These are phyloP conservation scores for Rhinopithecus roxellana DNA, from an alignment of 2,113 vertebrate genomes.

Conservation along the genomic window DNA sequence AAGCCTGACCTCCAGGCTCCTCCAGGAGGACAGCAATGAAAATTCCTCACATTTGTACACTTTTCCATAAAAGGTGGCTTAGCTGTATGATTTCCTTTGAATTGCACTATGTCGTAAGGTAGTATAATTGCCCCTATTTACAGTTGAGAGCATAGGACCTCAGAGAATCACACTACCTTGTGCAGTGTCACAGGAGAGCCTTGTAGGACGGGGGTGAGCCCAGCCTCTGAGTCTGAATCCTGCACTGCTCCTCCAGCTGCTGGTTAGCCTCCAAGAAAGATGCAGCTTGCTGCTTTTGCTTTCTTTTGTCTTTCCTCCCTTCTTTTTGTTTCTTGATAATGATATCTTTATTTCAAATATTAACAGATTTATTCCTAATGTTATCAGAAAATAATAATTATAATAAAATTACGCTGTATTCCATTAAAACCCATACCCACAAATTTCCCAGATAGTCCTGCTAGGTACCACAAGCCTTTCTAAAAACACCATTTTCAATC, in stretches of 20 bases:
- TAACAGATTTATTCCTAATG: not conserved
- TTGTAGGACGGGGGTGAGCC: fast-evolving
- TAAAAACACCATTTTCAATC: not conserved
- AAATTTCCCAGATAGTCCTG: not conserved
- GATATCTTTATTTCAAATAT: conserved; percentile 26
- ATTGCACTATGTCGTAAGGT: not conserved
- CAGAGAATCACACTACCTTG: not conserved
- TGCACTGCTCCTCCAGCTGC: fast-evolving
- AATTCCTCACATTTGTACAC: not conserved
- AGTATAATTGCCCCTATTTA: not conserved
- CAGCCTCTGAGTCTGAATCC: not conserved
- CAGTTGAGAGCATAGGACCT: not conserved
- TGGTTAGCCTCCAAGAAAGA: not conserved
- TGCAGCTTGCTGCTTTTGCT: not conserved
- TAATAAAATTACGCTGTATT: not conserved
- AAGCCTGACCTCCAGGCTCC: not conserved
- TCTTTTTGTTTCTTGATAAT: not conserved
- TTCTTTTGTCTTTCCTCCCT: not conserved
- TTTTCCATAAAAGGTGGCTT: not conserved
- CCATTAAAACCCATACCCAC: not conserved
- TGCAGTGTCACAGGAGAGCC: not conserved
- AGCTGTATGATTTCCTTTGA: not conserved
- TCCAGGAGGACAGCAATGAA: not conserved
- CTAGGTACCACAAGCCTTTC: not conserved
- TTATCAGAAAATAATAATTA: conserved; percentile 4